phyloP scores from a whole-genome alignment of 1,140 invertebrate genomes.

The Ditylenchus dipsaci region DNA sequence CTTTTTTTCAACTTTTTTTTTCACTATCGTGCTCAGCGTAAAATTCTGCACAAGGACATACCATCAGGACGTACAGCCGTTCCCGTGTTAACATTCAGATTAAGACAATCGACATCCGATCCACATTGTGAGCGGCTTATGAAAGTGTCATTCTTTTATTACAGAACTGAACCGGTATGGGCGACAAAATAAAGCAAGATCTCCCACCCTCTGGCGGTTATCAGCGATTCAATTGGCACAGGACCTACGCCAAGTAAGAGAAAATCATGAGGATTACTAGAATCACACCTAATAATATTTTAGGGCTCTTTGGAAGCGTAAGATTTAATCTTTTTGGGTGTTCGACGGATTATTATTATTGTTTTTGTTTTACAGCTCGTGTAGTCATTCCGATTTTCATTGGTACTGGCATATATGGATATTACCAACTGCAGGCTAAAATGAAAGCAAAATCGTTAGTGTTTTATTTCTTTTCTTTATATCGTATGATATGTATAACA shows the following conservation, averaged over 20 bases:
- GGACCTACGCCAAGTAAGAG: conserved; percentile 47
- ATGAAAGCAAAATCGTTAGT: conserved; percentile 4
- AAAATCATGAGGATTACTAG: no score
- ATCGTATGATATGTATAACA: no score
- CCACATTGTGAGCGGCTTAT: no score
- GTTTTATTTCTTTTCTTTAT: no score
- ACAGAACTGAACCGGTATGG: not conserved
- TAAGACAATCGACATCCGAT: no score
- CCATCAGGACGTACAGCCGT: no score
- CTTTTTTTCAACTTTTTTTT: no score
- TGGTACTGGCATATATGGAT: conserved; percentile 31
- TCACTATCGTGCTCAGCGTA: no score
- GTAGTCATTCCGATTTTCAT: conserved; percentile 48
- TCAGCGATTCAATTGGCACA: conserved; percentile 45
- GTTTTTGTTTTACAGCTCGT: conserved; percentile 26
- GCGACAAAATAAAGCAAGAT: conserved; percentile 51
- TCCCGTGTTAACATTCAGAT: no score
- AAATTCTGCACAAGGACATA: no score
- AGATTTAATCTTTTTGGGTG: conserved; percentile 21
- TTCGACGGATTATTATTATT: not conserved
- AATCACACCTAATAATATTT: no score
- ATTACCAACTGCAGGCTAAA: not conserved
- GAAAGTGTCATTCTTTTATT: no score
- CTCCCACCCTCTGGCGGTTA: conserved; percentile 60
- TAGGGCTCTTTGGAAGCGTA: conserved; percentile 41